phyloP scores from a whole-genome alignment of 2,888 invertebrate genomes.

The Corbicula japonica region DNA sequence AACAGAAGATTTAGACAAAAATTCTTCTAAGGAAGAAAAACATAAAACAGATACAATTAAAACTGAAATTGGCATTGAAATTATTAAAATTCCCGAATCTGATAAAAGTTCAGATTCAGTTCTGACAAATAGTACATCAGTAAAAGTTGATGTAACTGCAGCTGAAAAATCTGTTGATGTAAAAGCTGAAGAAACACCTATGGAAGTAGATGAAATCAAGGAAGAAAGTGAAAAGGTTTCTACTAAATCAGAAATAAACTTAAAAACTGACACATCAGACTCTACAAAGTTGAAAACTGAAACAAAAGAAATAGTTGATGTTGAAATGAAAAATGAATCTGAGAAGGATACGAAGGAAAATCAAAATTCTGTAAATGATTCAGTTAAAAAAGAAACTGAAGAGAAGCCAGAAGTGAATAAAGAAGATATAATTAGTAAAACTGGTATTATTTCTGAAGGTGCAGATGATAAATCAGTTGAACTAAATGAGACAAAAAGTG shows the following conservation, averaged over 20 bases:
- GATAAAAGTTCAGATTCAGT: no score
- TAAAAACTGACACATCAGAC: no score
- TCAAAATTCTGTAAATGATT: background rate
- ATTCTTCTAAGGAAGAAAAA: slow-evolving; percentile 13
- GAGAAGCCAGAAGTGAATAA: slow-evolving; percentile 3
- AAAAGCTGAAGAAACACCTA: slow-evolving; percentile 1
- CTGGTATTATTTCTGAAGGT: slow-evolving; percentile 15
- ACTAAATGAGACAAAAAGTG: background rate
- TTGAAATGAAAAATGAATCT: slow-evolving; percentile 8
- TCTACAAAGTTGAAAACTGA: background rate
- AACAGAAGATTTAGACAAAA: slow-evolving; percentile 25
- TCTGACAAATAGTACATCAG: no score
- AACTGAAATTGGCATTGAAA: slow-evolving; percentile 1
- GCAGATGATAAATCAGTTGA: slow-evolving; percentile 29
- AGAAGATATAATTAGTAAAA: slow-evolving; percentile 2
- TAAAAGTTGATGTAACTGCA: slow-evolving; percentile 3
- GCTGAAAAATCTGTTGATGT: slow-evolving; percentile 9
- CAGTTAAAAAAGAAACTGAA: slow-evolving; percentile 6
- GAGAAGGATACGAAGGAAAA: background rate
- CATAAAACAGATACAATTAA: background rate
- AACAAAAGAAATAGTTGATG: background rate
- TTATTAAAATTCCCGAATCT: no score
- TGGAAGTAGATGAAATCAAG: slow-evolving; percentile 21
- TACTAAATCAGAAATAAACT: background rate
- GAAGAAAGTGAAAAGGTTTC: background rate